These are phyloP conservation scores for Tragelaphus scriptus DNA, from an alignment of 2,113 vertebrate genomes.

Conservation along the genomic window DNA sequence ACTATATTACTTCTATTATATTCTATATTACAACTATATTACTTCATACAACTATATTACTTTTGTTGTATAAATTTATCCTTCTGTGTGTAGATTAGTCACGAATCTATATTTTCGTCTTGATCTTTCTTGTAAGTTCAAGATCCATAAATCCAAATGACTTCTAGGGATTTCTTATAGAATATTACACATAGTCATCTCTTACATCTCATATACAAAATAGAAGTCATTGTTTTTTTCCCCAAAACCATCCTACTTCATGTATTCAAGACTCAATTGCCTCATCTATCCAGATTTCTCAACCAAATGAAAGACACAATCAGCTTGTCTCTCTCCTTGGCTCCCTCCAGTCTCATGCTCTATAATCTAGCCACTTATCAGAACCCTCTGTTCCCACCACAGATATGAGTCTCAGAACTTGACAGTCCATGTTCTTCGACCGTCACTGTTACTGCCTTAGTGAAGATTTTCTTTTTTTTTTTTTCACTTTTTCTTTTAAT, in stretches of 20 bases:
- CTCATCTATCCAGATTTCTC: background rate
- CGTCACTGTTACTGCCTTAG: background rate
- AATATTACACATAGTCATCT: background rate
- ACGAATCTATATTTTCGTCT: background rate
- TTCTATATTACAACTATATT: background rate
- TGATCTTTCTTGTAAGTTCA: background rate
- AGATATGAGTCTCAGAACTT: background rate
- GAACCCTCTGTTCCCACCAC: background rate
- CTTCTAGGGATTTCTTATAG: constrained; percentile 1
- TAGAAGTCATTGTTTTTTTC: background rate
- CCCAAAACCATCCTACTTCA: background rate
- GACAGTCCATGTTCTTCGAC: background rate
- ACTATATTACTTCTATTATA: background rate
- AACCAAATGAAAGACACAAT: background rate
- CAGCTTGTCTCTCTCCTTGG: background rate
- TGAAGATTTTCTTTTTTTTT: background rate
- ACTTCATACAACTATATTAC: background rate
- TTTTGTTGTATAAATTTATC: background rate
- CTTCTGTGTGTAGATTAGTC: background rate
- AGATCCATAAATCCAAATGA: background rate
- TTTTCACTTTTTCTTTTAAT: too few relatives aligned
- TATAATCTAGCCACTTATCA: background rate
- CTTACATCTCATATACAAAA: background rate
- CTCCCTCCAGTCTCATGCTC: background rate
- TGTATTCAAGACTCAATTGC: background rate